Conservation (phyloP, 2,888 invertebrate species). For the Polia nebulosa region DNA sequence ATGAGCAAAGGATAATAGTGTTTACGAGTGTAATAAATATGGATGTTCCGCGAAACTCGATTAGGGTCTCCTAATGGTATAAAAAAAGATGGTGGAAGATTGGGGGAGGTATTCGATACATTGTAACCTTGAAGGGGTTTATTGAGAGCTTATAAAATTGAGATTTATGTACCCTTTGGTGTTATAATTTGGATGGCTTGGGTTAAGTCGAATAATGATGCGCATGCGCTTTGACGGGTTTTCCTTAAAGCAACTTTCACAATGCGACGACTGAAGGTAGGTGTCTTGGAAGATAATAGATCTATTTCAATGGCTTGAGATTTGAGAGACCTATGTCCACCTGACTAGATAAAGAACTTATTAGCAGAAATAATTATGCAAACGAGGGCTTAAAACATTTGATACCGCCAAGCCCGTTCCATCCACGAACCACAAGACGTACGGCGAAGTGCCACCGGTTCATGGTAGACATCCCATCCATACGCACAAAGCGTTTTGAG, state of each 20-base stretch:
- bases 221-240: background rate
- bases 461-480: too few relatives aligned
- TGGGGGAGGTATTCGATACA: background rate
- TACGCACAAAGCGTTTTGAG: too few relatives aligned
- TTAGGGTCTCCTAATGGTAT: conserved; percentile 71
- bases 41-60: conserved; percentile 72
- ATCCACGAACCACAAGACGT: too few relatives aligned
- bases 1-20: conserved; percentile 63
- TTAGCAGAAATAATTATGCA: too few relatives aligned
- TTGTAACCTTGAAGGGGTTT: conserved; percentile 20
- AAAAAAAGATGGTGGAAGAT: background rate
- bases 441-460: too few relatives aligned
- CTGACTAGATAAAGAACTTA: too few relatives aligned
- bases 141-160: conserved; percentile 41
- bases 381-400: too few relatives aligned
- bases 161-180: conserved; percentile 35
- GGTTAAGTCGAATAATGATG: background rate
- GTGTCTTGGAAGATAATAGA: background rate
- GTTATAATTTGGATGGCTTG: conserved; percentile 22
- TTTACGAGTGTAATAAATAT: conserved; percentile 74
- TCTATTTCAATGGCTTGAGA: background rate
- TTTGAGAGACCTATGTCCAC: background rate
- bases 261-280: background rate
- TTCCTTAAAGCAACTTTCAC: background rate
- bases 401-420: too few relatives aligned